These are phyloP conservation scores for Protobothrops flavoviridis DNA, from an alignment of 2,113 vertebrate genomes.

Conservation along the genomic window DNA sequence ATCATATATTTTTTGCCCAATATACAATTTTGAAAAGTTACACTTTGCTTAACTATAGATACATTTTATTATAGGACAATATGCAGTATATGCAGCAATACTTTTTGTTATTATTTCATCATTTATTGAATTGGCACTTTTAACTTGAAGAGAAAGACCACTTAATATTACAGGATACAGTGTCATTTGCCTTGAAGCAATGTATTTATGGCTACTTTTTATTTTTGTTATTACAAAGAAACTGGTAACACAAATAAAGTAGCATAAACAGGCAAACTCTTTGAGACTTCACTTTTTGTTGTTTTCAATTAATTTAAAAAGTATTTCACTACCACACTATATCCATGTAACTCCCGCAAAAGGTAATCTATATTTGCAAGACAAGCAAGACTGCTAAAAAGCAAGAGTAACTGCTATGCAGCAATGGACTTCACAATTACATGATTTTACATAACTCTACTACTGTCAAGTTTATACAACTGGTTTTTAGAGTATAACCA, in stretches of 20 bases:
- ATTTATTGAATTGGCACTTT: slow-evolving; percentile 33
- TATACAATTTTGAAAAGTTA: slow-evolving; percentile 36
- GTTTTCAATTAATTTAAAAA: slow-evolving; percentile 44
- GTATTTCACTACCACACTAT: slow-evolving; percentile 46
- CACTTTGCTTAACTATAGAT: slow-evolving; percentile 51
- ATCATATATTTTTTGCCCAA: slow-evolving; percentile 42
- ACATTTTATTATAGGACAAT: slow-evolving; percentile 1
- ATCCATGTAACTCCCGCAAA: slow-evolving; percentile 52
- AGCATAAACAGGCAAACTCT: slow-evolving; percentile 24
- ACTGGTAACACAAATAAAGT: not conserved
- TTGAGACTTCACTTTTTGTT: not conserved
- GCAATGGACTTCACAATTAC: slow-evolving; percentile 33
- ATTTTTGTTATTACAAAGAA: not conserved
- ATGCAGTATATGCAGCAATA: slow-evolving; percentile 66
- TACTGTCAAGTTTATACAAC: slow-evolving; percentile 39
- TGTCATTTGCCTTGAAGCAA: slow-evolving; percentile 42
- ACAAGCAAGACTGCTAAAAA: slow-evolving; percentile 32
- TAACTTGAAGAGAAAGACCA: slow-evolving; percentile 22
- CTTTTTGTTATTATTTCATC: slow-evolving; percentile 49
- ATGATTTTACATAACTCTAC: slow-evolving; percentile 5
- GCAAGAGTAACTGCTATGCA: slow-evolving; percentile 28
- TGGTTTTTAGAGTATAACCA: not conserved
- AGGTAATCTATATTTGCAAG: slow-evolving; percentile 50
- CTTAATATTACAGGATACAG: slow-evolving; percentile 52
- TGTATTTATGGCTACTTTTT: slow-evolving; percentile 42